These are phyloP conservation scores for Siphlonurus alternatus DNA, from an alignment of 2,888 invertebrate genomes.

Conservation along the genomic window DNA sequence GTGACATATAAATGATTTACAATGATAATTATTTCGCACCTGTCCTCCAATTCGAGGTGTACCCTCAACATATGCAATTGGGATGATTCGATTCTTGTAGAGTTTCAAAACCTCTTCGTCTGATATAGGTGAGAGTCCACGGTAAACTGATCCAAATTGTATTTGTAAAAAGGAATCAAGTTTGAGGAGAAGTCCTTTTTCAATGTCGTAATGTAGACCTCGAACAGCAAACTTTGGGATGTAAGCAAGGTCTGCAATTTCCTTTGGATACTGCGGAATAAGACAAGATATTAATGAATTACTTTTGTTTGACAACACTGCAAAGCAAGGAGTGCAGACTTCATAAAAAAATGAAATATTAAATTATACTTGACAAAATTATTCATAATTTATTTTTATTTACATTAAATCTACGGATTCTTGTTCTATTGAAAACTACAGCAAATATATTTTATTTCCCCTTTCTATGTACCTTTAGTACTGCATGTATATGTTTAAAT, in stretches of 20 bases:
- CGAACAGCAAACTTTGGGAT: conserved; percentile 88
- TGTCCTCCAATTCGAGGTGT: conserved; percentile 30
- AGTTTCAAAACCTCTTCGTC: conserved; percentile 69
- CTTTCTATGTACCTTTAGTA: too few relatives aligned
- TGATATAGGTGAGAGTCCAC: conserved; percentile 63
- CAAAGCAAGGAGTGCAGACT: background rate
- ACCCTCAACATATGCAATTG: conserved; percentile 70
- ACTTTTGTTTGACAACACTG: background rate
- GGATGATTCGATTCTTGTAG: conserved; percentile 74
- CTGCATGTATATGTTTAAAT: too few relatives aligned
- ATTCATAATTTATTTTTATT: too few relatives aligned
- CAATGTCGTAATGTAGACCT: conserved; percentile 95
- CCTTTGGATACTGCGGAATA: conserved; percentile 76
- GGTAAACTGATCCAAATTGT: conserved; percentile 84
- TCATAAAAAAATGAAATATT: background rate
- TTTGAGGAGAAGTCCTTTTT: conserved; percentile 83
- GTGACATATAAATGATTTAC: background rate
- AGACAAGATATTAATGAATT: conserved; percentile 14
- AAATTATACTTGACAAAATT: background rate
- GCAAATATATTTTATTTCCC: too few relatives aligned
- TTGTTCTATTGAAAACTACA: too few relatives aligned
- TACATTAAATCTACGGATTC: too few relatives aligned
- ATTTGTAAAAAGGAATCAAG: conserved; percentile 94
- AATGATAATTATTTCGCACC: conserved; percentile 30
- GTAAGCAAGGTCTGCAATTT: conserved; percentile 60